Evolutionary conservation across 2,888 invertebrate species (phyloP).

Genomic region (Nomada goodeniana): DNA sequence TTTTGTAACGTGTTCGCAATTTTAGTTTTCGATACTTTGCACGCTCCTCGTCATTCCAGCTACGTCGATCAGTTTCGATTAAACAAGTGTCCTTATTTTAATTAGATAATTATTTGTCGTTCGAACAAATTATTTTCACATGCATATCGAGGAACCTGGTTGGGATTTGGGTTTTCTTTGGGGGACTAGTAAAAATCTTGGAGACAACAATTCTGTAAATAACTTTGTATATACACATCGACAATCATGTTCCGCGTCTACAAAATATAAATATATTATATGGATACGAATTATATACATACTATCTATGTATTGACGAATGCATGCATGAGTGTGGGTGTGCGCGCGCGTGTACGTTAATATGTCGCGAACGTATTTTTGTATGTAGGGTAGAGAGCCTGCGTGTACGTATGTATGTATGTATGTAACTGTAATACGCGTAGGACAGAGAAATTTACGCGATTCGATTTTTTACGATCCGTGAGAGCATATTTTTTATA

Average conservation of each 20-base stretch:
- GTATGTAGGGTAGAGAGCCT: slow-evolving; percentile 10
- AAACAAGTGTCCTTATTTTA: slow-evolving; percentile 3
- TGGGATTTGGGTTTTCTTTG: slow-evolving; percentile 32
- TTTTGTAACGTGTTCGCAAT: slow-evolving; percentile 46
- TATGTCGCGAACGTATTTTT: slow-evolving; percentile 52
- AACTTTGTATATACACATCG: slow-evolving; percentile 81
- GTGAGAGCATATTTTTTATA: slow-evolving; percentile 50
- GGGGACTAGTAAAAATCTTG: slow-evolving; percentile 47
- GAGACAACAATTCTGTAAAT: slow-evolving; percentile 74
- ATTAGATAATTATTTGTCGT: neutral
- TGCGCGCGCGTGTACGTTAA: neutral
- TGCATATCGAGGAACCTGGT: slow-evolving; percentile 54
- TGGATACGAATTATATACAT: slow-evolving; percentile 55
- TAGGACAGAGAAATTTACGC: slow-evolving; percentile 26
- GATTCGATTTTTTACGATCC: slow-evolving; percentile 36
- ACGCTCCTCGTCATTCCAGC: slow-evolving; percentile 2
- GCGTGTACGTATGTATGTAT: slow-evolving; percentile 41
- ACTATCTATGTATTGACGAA: slow-evolving; percentile 27
- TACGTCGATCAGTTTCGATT: slow-evolving; percentile 3
- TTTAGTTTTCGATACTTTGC: slow-evolving; percentile 13
- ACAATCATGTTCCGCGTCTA: slow-evolving; percentile 76
- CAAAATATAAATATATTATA: slow-evolving; percentile 65
- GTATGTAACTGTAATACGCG: slow-evolving; percentile 56
- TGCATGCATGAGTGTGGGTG: neutral
- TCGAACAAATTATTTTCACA: slow-evolving; percentile 45